Percentiles rank a stretch among this genome's conserved stretches.
Conservation (phyloP, 2,797 vertebrate species). For the Notolabrus celidotus region DNA sequence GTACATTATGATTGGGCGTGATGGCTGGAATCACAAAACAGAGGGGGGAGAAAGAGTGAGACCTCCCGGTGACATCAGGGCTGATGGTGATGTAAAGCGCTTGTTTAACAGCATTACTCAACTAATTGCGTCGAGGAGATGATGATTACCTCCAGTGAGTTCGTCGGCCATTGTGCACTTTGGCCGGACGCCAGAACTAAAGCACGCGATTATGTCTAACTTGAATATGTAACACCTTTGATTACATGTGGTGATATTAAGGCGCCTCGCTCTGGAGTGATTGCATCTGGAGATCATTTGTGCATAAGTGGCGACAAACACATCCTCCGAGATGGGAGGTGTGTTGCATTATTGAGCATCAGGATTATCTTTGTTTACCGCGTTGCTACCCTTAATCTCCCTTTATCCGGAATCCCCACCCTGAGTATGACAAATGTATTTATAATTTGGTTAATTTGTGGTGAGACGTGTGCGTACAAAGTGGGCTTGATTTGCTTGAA, state of each 20-base stretch:
- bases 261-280: conserved; percentile 57
- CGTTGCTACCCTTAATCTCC: conserved; percentile 71
- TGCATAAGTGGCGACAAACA: conserved; percentile 66
- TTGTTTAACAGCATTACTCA: conserved; percentile 39
- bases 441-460: conserved; percentile 81
- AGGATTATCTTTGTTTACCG: conserved; percentile 81
- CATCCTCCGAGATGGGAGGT: conserved; percentile 62
- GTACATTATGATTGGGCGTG: conserved; percentile 48
- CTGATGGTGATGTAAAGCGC: conserved; percentile 35
- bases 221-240: conserved; percentile 45
- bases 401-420: conserved; percentile 69
- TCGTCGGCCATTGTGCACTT: conserved; percentile 15
- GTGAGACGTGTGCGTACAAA: conserved; percentile 72
- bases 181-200: conserved; percentile 37
- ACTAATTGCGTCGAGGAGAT: conserved; percentile 50
- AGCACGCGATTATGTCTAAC: too few relatives aligned
- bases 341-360: conserved; percentile 71
- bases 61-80: conserved; percentile 35
- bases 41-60: conserved; percentile 13
- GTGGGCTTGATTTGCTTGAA: conserved; percentile 64
- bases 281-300: conserved; percentile 67
- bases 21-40: conserved; percentile 46
- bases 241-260: conserved; percentile 48
- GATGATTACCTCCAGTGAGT: conserved; percentile 39
- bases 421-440: conserved; percentile 72